Evolutionary conservation across 2,797 vertebrate species (phyloP), one percentile per base, ranked within the genome.

Genomic region (Onychomys torridus): DNA sequence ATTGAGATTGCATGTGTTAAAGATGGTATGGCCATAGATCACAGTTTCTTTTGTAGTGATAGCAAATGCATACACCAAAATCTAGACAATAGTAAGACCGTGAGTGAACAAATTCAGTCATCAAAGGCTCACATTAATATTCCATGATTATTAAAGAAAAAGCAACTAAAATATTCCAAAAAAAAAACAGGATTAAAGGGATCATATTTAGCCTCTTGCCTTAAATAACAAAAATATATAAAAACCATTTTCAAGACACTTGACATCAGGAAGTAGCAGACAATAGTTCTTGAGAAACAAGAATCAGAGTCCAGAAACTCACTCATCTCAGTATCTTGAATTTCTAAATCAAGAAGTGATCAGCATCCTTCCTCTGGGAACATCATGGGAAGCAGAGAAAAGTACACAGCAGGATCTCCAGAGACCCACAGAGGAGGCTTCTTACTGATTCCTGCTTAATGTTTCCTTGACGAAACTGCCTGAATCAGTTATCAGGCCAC

Each of bases 391-490:
- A 67, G 43, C 63, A 69, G 32, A 52, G 63, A 16, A 69, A 69
- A 69, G 32, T 52, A 3, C 83, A n/a, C 43, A 52, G 29, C 17
- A 76, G 40, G 7, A 34, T 14, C 16, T 69, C 4, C 34, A 81
- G n/a, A 43, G 37, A 46, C 27, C 17, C 16, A 59, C 25, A 71
- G 37, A 59, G 37, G 10, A 10, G 1, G 27, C 46, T 76, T 63
- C 49, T 55, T 59, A 89, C 27, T 89, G 29, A 61, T 93, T 71
- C 37, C 21, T 71, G 65, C 29, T 76, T 57, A 88, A 43, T 40
- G 81, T 34, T 76, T 59, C 32, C 91, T 79, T 96, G 49, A 27
- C 7, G 34, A 91, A 89, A 93, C 69, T 73, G 49, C 85, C 52
- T 75, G 69, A 59, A 57, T 27, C 34, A 52, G 32, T 52, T 25